These are phyloP conservation scores for Mongoloraphidia duomilia DNA, from an alignment of 2,888 invertebrate species.

Conservation along the genomic window DNA sequence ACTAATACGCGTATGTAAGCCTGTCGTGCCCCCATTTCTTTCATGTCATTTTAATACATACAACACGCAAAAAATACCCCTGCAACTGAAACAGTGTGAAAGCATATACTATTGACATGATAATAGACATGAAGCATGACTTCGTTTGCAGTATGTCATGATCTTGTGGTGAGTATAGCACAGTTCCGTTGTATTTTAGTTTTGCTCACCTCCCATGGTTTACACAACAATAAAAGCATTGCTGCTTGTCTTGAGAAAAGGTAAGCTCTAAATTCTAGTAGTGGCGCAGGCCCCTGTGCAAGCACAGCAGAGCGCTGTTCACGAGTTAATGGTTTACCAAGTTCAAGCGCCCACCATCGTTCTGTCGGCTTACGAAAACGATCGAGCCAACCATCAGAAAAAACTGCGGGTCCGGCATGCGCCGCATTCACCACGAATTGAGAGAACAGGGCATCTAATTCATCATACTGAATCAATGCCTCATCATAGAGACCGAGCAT, in stretches of 20 bases:
- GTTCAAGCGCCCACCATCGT: constrained; percentile 70
- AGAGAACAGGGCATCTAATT: constrained; percentile 90
- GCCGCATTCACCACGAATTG: constrained; percentile 94
- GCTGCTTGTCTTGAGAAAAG: constrained; percentile 86
- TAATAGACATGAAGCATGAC: too few relatives aligned
- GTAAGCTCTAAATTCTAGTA: constrained; percentile 86
- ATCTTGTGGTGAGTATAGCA: too few relatives aligned
- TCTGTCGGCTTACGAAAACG: constrained; percentile 67
- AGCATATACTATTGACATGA: too few relatives aligned
- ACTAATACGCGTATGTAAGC: too few relatives aligned
- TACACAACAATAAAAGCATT: constrained; percentile 55
- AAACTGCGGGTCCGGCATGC: constrained; percentile 70
- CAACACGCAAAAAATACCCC: too few relatives aligned
- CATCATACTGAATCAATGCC: constrained; percentile 92
- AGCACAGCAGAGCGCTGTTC: constrained; percentile 68
- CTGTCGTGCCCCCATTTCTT: too few relatives aligned
- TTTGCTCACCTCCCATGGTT: constrained; percentile 63
- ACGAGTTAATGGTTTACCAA: constrained; percentile 40
- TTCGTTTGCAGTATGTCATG: too few relatives aligned
- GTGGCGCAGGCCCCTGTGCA: constrained; percentile 48
- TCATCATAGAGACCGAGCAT: constrained; percentile 89
- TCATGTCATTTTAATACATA: too few relatives aligned
- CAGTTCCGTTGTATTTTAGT: background rate
- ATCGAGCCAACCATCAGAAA: constrained; percentile 51
- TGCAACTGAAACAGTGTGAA: too few relatives aligned